phyloP scores from a whole-genome alignment of 2,113 vertebrate species.

The Tautogolabrus adspersus region DNA sequence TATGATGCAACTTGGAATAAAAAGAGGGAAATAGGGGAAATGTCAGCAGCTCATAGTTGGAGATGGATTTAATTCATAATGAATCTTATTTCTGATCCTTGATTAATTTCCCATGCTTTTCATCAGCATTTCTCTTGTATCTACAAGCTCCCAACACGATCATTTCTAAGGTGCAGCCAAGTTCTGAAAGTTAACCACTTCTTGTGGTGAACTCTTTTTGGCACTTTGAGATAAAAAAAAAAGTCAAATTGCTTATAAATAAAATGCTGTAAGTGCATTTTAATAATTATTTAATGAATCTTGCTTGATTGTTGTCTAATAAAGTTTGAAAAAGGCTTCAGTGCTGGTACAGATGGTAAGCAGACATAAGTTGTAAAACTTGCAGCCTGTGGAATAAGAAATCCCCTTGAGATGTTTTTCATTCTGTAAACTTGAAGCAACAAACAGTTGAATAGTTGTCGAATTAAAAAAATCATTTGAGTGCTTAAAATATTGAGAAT shows the following conservation, averaged over 20 bases:
- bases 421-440: too few species aligned
- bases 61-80: not conserved
- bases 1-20: not conserved
- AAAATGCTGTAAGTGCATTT: too few species aligned
- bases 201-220: not conserved
- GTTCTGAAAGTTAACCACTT: not conserved
- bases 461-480: too few species aligned
- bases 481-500: too few species aligned
- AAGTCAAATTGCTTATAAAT: too few species aligned
- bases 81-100: not conserved
- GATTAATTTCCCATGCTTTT: not conserved
- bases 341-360: too few species aligned
- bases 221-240: too few species aligned
- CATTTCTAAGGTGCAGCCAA: not conserved
- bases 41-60: not conserved
- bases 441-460: too few species aligned
- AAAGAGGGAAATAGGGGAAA: not conserved
- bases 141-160: not conserved
- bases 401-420: not conserved
- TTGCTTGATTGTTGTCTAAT: too few species aligned
- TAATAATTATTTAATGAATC: too few species aligned
- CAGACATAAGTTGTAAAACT: too few species aligned
- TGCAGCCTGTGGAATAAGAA: not conserved
- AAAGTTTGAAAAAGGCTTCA: not conserved
- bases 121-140: not conserved